These are phyloP conservation scores for Noctua comes DNA, from an alignment of 2,888 invertebrate species.

Conservation along the genomic window DNA sequence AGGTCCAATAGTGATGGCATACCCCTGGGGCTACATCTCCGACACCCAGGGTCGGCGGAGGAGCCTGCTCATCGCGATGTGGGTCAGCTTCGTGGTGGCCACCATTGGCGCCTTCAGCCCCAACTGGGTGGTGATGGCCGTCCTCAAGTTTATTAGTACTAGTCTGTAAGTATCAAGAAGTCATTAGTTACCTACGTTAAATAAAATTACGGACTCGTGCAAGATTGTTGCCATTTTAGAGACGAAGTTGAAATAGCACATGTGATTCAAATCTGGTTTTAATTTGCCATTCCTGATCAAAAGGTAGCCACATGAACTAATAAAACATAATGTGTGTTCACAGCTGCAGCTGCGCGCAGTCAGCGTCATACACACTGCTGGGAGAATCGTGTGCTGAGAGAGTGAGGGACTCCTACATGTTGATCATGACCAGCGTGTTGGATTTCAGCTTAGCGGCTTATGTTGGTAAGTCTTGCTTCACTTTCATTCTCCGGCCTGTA, in stretches of 20 bases:
- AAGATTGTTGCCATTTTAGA: not conserved
- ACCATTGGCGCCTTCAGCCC: conserved; percentile 75
- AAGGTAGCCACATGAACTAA: not conserved
- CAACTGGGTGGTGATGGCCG: conserved; percentile 76
- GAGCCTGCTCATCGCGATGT: conserved; percentile 72
- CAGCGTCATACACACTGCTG: conserved; percentile 86
- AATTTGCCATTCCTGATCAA: not conserved
- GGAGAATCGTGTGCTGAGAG: conserved; percentile 83
- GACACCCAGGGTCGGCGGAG: conserved; percentile 77
- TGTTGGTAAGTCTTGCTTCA: conserved; percentile 62
- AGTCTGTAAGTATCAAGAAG: conserved; percentile 72
- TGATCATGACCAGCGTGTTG: conserved; percentile 73
- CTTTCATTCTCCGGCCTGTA: not conserved
- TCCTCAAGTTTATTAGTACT: conserved; percentile 75
- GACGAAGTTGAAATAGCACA: not conserved
- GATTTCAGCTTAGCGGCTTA: conserved; percentile 71
- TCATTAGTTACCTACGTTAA: not conserved
- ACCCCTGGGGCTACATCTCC: conserved; percentile 79
- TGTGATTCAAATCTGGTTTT: not conserved
- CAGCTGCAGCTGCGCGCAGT: conserved; percentile 81
- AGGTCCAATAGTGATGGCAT: conserved; percentile 79
- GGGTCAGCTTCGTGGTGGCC: conserved; percentile 71
- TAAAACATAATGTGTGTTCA: not conserved
- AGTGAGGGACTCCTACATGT: conserved; percentile 75
- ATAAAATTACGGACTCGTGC: not conserved